Conservation (phyloP, 2,888 invertebrate species). For the Drosophila peninsularis region DNA sequence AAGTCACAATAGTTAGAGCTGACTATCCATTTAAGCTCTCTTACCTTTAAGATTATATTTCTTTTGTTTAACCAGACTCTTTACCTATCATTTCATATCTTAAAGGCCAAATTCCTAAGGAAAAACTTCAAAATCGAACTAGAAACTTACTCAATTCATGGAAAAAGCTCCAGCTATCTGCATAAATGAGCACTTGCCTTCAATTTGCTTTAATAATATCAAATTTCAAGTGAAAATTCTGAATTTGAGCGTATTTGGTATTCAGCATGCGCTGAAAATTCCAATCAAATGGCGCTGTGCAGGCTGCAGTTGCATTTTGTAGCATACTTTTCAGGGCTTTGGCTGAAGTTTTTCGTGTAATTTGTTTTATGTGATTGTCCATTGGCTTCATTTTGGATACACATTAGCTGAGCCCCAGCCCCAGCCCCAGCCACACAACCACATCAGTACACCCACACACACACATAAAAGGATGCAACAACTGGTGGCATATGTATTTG, state of each 20-base stretch:
- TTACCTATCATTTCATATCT: not conserved
- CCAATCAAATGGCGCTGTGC: conserved; percentile 22
- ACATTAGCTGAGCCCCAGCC: conserved; percentile 59
- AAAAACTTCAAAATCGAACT: not conserved
- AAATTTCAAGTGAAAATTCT: too few relatives aligned
- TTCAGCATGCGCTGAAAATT: not conserved
- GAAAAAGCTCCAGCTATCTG: too few relatives aligned
- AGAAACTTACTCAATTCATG: too few relatives aligned
- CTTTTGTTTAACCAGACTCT: not conserved
- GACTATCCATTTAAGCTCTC: not conserved
- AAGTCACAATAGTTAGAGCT: too few relatives aligned
- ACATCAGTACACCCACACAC: conserved; percentile 43
- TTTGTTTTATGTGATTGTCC: conserved; percentile 78
- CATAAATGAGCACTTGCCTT: not conserved
- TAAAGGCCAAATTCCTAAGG: not conserved
- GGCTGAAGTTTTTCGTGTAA: conserved; percentile 71
- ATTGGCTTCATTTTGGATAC: conserved; percentile 75
- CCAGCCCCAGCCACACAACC: conserved; percentile 52
- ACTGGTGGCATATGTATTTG: conserved; percentile 70
- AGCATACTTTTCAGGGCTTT: conserved; percentile 72
- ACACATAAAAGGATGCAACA: conserved; percentile 62
- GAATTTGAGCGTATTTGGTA: conserved; percentile 20
- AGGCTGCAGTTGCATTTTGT: conserved; percentile 69
- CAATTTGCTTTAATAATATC: not conserved
- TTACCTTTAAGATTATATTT: not conserved